Base-by-base conservation (phyloP, 30 jellyfish, hydroid and myxozoan genomes). In the Cassiopea andromeda region DNA sequence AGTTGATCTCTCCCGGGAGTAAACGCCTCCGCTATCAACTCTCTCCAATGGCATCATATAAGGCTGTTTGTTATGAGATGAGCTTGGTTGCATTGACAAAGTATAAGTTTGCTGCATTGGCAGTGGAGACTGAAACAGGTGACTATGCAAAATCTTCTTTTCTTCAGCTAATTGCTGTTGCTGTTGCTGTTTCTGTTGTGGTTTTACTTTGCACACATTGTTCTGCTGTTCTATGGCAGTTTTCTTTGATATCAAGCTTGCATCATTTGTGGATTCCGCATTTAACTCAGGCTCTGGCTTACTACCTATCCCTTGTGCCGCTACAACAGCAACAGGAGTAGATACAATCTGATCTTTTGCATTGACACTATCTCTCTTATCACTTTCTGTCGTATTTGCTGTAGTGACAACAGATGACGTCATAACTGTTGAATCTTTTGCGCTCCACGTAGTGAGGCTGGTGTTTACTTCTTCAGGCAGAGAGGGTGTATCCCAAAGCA, bases 121-220 rank as follows among this genome's bases (percentile, higher is more conserved):
- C 49, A 78, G 78, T 66, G 70, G 95, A 27, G 95, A 78, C 2
- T 67, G 75, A 80, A 89, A 82, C 13, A 82, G 85, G 87, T 89
- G 96, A 48, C 77, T 61, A 47, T 81, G 80, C 61, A 80, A 59
- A 7, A 73, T 60, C 66, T 73, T 92, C 61, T 89, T 83, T 27
- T 82, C 85, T 43, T 89, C 92, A 2, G 82, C 83, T 10, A 77
- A n/a, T 2, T 73, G 87, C 70, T 89, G 96, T 50, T 83, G 90
- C 46, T 88, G 75, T 50, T 50, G 64, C 79, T 70, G 96, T 59
- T 95, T 97, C 68, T 95, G 99, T 69, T 90, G 99, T 18, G 99
- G 99, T 75, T 95, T 95, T 61, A 95, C 99, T 87, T 95, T 95
- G 82, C 99, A 95, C 14, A 95, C 96, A 64, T 92, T 92, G 48